Base-by-base conservation (phyloP, 1,140 invertebrate genomes). In the Eubasilissa regina region DNA sequence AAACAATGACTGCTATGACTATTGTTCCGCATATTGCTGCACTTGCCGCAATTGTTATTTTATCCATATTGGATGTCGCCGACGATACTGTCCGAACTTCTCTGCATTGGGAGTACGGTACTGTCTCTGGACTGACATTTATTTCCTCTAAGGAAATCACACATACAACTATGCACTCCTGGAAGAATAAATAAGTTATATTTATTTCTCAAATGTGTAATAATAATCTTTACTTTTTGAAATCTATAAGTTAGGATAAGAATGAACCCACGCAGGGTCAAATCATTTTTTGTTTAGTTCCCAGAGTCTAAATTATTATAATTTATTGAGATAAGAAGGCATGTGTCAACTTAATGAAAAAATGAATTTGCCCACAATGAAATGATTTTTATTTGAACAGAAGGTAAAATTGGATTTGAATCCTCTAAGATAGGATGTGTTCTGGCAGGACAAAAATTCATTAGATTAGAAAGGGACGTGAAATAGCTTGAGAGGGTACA, bases 21-120 rank as follows among this genome's bases (percentile, higher is more conserved):
- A 98, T 96, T 21, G 96, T 96, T n/a, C 94, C 95, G 86, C 95
- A 97, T 84, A 97, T 97, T n/a, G 95, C 95, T 9, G 96, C 96
- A 84, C 95, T 96, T 0, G 96, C 96, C 11, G 94, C 96, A 83
- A 98, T 98, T 21, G 97, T 97, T 84, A 98, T 96, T 86, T 97
- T 97, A 86, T 98, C 97, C 94, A 97, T 96, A 87, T 97, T 95
- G 12, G 94, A 95, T 35, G 94, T 93, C 13, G 94, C 92, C 45
- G 94, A 93, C 68, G 92, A 92, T 43, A 95, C 95, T 0, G 95
- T 97, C 47, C 95, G 92, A 13, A 98, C 94, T 89, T 98, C 97
- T 45, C 94, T 91, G 84, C 97, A 98, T 86, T 97, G 96, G 43
- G 91, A 91, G 85, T 94, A 95, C 0, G 95, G 96, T 19, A 97